Conservation (phyloP, 2,113 vertebrate species). For the Gymnarchus niloticus region DNA sequence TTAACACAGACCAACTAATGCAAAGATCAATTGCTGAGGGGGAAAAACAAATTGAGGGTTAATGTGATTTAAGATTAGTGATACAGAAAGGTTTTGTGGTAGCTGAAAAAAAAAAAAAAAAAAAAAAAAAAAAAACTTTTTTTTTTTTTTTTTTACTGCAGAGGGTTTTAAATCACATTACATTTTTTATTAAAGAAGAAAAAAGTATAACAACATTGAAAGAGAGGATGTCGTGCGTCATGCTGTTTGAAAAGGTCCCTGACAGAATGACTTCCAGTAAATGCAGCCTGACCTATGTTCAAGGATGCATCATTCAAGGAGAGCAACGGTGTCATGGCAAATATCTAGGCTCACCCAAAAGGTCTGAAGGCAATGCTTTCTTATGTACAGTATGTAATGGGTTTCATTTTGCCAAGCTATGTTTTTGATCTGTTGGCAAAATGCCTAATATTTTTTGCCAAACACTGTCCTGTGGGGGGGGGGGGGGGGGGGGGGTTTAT, state of each 20-base stretch:
- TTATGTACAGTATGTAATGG: background rate
- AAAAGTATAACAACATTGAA: conserved; percentile 51
- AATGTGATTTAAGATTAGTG: conserved; percentile 27
- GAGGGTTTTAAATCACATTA: conserved; percentile 8
- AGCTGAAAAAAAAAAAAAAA: conserved; percentile 6
- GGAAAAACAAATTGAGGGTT: background rate
- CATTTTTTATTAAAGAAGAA: conserved; percentile 11
- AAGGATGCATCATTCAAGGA: conserved; percentile 34
- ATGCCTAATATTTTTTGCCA: background rate
- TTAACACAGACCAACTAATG: background rate
- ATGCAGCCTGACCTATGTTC: conserved; percentile 46
- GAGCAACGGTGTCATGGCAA: conserved; percentile 20
- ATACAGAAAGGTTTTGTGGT: background rate
- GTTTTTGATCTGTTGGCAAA: background rate
- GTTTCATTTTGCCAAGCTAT: background rate
- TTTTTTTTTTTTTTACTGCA: too few species aligned
- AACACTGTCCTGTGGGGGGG: background rate
- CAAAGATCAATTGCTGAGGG: background rate
- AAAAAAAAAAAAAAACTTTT: too few species aligned
- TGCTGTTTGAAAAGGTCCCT: conserved; percentile 75
- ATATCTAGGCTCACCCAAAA: background rate
- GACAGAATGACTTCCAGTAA: conserved; percentile 31
- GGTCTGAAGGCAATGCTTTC: background rate
- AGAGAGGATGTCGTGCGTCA: conserved; percentile 92
- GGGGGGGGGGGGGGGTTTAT: background rate